Conservation (phyloP, 2,888 invertebrate species). For the Chymomyza amoena region DNA sequence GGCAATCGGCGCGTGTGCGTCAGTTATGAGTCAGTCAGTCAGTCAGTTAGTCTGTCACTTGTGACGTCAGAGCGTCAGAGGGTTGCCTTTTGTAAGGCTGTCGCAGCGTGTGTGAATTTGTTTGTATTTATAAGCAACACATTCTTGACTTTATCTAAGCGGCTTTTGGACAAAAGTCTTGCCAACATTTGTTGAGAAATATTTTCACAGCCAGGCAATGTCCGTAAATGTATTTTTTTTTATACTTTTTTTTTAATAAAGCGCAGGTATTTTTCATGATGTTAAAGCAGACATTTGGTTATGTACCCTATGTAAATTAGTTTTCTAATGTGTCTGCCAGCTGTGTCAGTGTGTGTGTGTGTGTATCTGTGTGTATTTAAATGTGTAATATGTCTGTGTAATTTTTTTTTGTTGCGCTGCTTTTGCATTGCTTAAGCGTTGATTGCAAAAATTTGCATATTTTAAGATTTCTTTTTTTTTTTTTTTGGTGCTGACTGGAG, state of each 20-base stretch:
- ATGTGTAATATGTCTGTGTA: conserved; percentile 13
- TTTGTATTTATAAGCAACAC: background rate
- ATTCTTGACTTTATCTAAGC: conserved; percentile 41
- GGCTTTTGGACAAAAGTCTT: conserved; percentile 35
- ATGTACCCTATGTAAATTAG: background rate
- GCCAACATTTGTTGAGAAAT: background rate
- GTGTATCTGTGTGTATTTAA: background rate
- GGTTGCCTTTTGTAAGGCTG: conserved; percentile 10
- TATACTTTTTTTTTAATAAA: background rate
- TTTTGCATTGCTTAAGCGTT: conserved; percentile 57
- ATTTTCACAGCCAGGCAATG: background rate
- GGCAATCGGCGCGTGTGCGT: conserved; percentile 1
- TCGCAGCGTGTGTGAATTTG: conserved; percentile 14
- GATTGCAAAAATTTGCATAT: conserved; percentile 71
- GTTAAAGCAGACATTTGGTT: conserved; percentile 3
- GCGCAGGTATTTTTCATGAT: conserved; percentile 1
- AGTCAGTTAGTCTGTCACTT: background rate
- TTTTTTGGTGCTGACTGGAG: background rate
- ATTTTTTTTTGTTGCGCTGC: conserved; percentile 16
- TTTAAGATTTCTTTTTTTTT: conserved; percentile 46
- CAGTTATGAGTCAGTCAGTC: background rate
- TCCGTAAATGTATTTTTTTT: background rate
- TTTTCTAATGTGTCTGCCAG: conserved; percentile 4
- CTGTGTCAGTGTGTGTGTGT: background rate
- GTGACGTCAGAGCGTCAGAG: conserved; percentile 15